Conservation (phyloP, 1,140 invertebrate species). For the Drosophila navojoa region DNA sequence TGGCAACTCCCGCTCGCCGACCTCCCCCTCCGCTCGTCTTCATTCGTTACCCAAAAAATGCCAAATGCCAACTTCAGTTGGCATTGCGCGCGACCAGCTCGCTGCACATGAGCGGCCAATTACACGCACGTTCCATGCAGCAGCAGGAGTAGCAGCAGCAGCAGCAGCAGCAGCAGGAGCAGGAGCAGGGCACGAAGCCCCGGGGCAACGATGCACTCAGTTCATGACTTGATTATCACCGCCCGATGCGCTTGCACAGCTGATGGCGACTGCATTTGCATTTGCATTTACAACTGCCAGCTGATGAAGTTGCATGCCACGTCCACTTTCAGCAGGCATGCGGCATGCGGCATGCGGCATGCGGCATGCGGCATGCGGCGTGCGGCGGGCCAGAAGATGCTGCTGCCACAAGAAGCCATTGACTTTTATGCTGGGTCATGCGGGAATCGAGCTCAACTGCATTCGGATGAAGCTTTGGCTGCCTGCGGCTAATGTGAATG, state of each 20-base stretch:
- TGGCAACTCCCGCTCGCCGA: background rate
- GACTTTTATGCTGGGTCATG: constrained; percentile 24
- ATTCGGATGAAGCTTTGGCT: constrained; percentile 16
- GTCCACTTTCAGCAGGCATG: background rate
- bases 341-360: too few relatives aligned
- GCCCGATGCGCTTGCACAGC: constrained; percentile 66
- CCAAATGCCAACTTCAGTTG: constrained; percentile 32
- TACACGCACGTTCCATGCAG: constrained; percentile 41
- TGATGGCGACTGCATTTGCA: constrained; percentile 65
- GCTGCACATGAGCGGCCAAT: constrained; percentile 65
- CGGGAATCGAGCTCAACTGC: constrained; percentile 4
- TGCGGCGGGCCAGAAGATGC: background rate
- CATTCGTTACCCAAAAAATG: background rate
- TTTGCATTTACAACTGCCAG: constrained; percentile 54
- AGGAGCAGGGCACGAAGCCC: constrained; percentile 5
- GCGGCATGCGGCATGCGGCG: background rate
- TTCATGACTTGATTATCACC: constrained; percentile 76
- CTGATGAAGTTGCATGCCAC: constrained; percentile 69
- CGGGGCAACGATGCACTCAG: constrained; percentile 20
- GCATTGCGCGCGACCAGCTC: constrained; percentile 32
- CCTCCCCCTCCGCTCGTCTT: background rate
- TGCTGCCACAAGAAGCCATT: constrained; percentile 6
- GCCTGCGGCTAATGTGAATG: background rate
- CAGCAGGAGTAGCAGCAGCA: background rate
- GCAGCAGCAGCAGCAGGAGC: background rate